These are phyloP conservation scores for Sturmia bella DNA, from an alignment of 2,888 invertebrate genomes.

Conservation along the genomic window DNA sequence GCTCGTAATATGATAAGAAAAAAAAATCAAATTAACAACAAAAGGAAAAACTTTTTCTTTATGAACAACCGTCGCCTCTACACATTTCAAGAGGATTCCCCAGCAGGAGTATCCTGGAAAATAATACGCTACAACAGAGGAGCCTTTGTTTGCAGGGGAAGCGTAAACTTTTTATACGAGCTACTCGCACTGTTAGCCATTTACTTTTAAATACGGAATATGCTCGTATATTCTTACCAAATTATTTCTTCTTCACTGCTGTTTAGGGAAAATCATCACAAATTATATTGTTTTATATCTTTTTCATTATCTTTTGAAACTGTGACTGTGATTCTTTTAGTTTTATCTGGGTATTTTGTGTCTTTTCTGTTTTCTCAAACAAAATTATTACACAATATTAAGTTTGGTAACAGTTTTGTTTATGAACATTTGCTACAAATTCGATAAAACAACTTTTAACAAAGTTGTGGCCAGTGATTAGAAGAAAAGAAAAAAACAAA, in stretches of 20 bases:
- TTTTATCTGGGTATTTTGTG: constrained; percentile 10
- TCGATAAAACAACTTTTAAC: constrained; percentile 48
- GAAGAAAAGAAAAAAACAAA: constrained; percentile 5
- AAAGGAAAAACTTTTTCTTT: constrained; percentile 50
- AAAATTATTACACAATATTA: constrained; percentile 67
- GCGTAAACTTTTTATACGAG: constrained; percentile 21
- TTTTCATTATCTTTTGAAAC: neutral
- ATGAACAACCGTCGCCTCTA: neutral
- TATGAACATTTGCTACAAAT: constrained; percentile 55
- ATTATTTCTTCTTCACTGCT: constrained; percentile 32
- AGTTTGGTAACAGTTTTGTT: constrained; percentile 38
- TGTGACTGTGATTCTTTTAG: constrained; percentile 31
- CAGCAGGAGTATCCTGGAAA: constrained; percentile 36
- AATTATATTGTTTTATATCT: constrained; percentile 31
- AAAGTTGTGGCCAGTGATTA: constrained; percentile 42
- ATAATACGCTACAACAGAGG: constrained; percentile 26
- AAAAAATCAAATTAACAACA: constrained; percentile 44
- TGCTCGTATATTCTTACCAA: constrained; percentile 39
- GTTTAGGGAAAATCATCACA: constrained; percentile 49
- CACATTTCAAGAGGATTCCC: constrained; percentile 4
- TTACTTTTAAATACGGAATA: constrained; percentile 30
- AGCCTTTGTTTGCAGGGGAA: constrained; percentile 49
- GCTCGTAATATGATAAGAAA: constrained; percentile 18
- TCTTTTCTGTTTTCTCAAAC: constrained; percentile 31
- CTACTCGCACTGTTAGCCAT: constrained; percentile 24